Evolutionary conservation across 2,888 invertebrate species (phyloP).

Genomic region (Apoda limacodes): DNA sequence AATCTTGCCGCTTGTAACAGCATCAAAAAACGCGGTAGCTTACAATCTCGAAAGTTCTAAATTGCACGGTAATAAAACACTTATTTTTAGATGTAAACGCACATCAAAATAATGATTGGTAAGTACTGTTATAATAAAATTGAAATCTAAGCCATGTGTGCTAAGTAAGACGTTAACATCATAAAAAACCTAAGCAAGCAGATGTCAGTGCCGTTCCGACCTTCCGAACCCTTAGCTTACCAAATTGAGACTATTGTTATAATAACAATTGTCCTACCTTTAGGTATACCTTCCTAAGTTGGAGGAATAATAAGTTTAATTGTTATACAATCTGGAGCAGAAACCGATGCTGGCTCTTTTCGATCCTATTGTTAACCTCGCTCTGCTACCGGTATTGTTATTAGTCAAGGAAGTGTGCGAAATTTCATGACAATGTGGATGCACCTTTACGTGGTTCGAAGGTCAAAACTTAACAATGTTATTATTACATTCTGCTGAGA

Average conservation of each 20-base stretch:
- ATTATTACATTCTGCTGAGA: no score
- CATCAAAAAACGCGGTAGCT: no score
- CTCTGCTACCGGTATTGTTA: conserved; percentile 22
- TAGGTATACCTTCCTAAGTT: conserved; percentile 31
- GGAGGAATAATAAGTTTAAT: conserved; percentile 48
- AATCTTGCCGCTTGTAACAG: no score
- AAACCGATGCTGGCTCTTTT: conserved; percentile 26
- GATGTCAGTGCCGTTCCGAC: conserved; percentile 36
- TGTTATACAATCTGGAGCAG: conserved; percentile 56
- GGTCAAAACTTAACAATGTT: no score
- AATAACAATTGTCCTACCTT: conserved; percentile 35
- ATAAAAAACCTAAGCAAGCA: conserved; percentile 21
- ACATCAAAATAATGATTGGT: no score
- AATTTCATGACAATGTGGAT: conserved; percentile 32
- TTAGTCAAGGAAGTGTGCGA: conserved; percentile 58
- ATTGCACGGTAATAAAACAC: no score
- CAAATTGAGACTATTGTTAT: conserved; percentile 45
- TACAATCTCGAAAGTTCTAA: no score
- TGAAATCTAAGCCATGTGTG: conserved; percentile 21
- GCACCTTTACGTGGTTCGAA: conserved; percentile 28
- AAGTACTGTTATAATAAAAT: no score
- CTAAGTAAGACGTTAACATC: no score
- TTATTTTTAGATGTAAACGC: no score
- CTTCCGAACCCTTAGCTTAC: conserved; percentile 29
- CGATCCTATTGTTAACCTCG: conserved; percentile 32